These are phyloP conservation scores for Spinus pinus DNA, from an alignment of 2,797 vertebrate species.

Conservation along the genomic window DNA sequence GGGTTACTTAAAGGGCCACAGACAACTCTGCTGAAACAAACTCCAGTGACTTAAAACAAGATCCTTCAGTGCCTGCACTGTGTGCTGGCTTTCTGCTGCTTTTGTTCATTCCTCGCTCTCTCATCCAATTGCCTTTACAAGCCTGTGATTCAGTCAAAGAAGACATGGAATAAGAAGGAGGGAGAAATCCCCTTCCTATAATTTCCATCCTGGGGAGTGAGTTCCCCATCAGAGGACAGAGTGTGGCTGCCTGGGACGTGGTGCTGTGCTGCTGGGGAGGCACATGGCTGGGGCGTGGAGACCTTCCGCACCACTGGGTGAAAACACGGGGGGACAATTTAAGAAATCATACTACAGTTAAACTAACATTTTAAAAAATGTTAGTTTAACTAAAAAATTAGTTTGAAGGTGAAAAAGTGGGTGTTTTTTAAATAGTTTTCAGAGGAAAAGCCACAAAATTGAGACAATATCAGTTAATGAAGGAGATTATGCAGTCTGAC, in stretches of 20 bases:
- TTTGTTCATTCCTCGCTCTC: not conserved
- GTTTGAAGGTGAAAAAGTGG: not conserved
- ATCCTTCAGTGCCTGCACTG: not conserved
- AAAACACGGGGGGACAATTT: not conserved
- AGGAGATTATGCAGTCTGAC: not conserved
- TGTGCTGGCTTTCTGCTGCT: not conserved
- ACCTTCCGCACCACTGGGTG: not conserved
- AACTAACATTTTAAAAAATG: not conserved
- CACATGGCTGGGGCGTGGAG: not conserved
- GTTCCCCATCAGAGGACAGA: rapidly evolving
- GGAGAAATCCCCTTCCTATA: not conserved
- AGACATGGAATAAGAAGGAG: not conserved
- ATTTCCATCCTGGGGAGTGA: not conserved
- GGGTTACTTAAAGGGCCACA: conserved; percentile 58
- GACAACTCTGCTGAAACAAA: not conserved
- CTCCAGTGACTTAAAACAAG: not conserved
- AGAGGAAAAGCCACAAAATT: not conserved
- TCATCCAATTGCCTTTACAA: not conserved
- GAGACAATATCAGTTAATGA: not conserved
- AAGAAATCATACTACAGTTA: not conserved
- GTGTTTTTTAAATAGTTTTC: not conserved
- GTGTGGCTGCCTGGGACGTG: not conserved
- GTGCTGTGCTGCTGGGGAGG: not conserved
- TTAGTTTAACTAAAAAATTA: not conserved
- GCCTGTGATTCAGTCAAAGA: not conserved